Evolutionary conservation across 1,140 invertebrate genomes (phyloP), one percentile per base, ranked within the genome.

Genomic region (Scaptomyza montana): DNA sequence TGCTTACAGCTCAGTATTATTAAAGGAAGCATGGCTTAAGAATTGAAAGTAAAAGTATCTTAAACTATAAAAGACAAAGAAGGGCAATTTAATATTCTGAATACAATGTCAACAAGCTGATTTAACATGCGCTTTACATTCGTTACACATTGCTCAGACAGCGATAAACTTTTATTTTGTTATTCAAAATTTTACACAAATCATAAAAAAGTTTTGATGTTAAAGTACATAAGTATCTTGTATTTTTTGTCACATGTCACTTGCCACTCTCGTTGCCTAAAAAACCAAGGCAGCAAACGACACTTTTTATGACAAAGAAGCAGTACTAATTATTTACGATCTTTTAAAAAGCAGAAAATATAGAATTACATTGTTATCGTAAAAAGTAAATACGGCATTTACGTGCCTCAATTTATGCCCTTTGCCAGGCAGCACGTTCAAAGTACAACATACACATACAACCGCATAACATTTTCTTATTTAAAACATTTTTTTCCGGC

Each of bases 271-370:
- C 25, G 21, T 13, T 41, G 33, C 16, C 10, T 13, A 50, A 50
- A 12, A 28, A 28, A 41, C 39, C 39, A 19, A 28, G 16, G 12
- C 41, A 51, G 21, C 9, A 30, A 43, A 21, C 36, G 39, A 25
- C 30, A 12, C 49, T 39, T 66, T 63, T 64, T 65, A 75, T 33
- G 36, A 3, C 9, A 53, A 46, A 74, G 60, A 80, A 46, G 51
- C 63, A 72, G 49, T 62, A 65, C 80, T 89, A 89, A 87, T 87
- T 87, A 87, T 87, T 87, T 87, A 87, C 82, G 79, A 71, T 57
- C 60, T 54, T 9, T 7, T 10, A n/a, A 33, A 53, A 55, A 73
- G 49, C 16, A 36, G 28, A 8, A 16, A 5, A 25, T 25, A 3
- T 25, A 25, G 77, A 76, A 86, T 82, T 74, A 86, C 62, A 69